phyloP scores from a whole-genome alignment of 37 sponge, comb jelly and placozoan species.

The Eunapius fragilis region DNA sequence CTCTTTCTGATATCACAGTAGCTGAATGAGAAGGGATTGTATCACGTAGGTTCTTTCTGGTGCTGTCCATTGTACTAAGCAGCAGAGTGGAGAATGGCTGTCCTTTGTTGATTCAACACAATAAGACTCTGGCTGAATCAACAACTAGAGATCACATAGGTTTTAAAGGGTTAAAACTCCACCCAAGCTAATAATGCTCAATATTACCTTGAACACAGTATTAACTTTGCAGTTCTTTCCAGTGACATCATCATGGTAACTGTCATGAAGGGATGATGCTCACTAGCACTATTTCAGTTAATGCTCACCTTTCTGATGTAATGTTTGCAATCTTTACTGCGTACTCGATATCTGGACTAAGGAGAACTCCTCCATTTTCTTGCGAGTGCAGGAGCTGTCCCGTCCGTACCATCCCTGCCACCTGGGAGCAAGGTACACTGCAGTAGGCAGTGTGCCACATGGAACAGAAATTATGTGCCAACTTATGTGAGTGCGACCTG shows the following conservation, averaged over 20 bases:
- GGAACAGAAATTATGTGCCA: conserved; percentile 32
- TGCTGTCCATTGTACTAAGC: conserved; percentile 41
- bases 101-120: conserved; percentile 7
- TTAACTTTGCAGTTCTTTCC: conserved; percentile 8
- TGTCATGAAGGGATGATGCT: neutral
- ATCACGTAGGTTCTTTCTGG: conserved; percentile 47
- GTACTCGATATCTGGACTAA: conserved; percentile 53
- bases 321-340: conserved; percentile 9
- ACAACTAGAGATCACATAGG: conserved; percentile 55
- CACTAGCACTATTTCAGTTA: neutral
- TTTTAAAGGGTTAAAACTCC: neutral
- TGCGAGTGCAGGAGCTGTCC: conserved; percentile 40
- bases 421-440: conserved; percentile 16
- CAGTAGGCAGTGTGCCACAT: conserved; percentile 55
- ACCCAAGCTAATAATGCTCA: neutral
- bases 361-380: conserved; percentile 12
- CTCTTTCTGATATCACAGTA: neutral
- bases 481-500: conserved; percentile 47
- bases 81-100: neutral
- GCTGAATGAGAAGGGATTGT: conserved; percentile 41
- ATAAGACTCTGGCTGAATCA: conserved; percentile 57
- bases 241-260: conserved; percentile 30
- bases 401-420: conserved; percentile 38
- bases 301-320: conserved; percentile 6
- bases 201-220: conserved; percentile 33